Evolutionary conservation across 2,113 vertebrate genomes (phyloP).

Genomic region (Lamprotornis superbus): DNA sequence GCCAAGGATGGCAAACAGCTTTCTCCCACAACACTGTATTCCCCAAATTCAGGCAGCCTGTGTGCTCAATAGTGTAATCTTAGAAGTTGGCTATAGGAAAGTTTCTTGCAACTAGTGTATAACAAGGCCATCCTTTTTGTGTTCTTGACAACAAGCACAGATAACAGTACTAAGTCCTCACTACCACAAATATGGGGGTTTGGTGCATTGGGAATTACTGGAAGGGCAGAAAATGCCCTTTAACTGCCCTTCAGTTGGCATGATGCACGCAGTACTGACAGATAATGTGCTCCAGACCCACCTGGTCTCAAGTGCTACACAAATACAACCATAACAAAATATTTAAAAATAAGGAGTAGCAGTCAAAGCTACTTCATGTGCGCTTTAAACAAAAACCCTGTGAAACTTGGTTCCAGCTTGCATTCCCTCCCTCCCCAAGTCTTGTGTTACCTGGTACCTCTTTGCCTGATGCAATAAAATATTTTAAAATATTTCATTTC

Average conservation of each 20-base stretch:
- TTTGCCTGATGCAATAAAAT: not conserved
- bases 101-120: not conserved
- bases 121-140: not conserved
- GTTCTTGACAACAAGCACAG: not conserved
- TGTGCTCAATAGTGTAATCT: fast-evolving
- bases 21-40: not conserved
- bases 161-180: not conserved
- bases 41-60: not conserved
- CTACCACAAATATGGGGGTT: not conserved
- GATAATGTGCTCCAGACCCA: not conserved
- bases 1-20: not conserved
- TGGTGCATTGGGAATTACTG: not conserved
- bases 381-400: not conserved
- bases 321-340: not conserved
- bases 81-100: not conserved
- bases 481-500: not conserved
- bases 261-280: not conserved
- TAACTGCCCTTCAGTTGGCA: not conserved
- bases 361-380: not conserved
- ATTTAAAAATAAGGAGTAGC: not conserved
- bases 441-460: not conserved
- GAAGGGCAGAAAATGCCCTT: not conserved
- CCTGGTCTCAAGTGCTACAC: not conserved
- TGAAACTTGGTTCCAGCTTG: not conserved
- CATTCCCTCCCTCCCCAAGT: not conserved